Percentiles rank a stretch among this genome's conserved stretches.
These are phyloP conservation scores for Melanotaenia duboulayi DNA, from an alignment of 2,113 vertebrate genomes.

Conservation along the genomic window DNA sequence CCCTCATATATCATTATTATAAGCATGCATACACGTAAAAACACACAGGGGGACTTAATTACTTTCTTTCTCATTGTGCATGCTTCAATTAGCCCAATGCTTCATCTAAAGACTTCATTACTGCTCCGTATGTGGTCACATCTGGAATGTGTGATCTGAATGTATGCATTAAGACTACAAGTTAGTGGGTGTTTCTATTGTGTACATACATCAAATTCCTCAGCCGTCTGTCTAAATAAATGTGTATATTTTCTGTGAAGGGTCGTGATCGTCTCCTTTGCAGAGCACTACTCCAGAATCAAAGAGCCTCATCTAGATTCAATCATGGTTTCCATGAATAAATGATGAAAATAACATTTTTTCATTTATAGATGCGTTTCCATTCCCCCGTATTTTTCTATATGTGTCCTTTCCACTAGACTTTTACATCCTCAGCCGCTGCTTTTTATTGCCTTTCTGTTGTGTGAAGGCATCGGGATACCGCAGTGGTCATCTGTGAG, in stretches of 20 bases:
- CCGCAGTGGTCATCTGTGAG: slow-evolving; percentile 65
- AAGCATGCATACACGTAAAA: slow-evolving; percentile 28
- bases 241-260: slow-evolving; percentile 11
- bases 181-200: not conserved
- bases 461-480: slow-evolving; percentile 21
- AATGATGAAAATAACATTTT: slow-evolving; percentile 73
- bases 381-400: slow-evolving; percentile 18
- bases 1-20: slow-evolving; percentile 59
- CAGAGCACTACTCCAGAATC: slow-evolving; percentile 44
- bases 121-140: slow-evolving; percentile 72
- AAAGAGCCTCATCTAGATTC: slow-evolving; percentile 58
- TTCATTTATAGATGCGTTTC: slow-evolving; percentile 54
- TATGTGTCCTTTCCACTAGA: slow-evolving; percentile 29
- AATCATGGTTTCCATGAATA: slow-evolving; percentile 74
- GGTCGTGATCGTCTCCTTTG: slow-evolving; percentile 13
- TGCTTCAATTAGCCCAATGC: slow-evolving; percentile 76
- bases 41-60: slow-evolving; percentile 74
- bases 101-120: slow-evolving; percentile 78
- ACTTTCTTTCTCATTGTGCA: slow-evolving; percentile 64
- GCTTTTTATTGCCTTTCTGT: slow-evolving; percentile 56
- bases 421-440: slow-evolving; percentile 35
- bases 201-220: slow-evolving; percentile 8
- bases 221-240: slow-evolving; percentile 21
- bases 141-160: slow-evolving; percentile 54
- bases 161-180: slow-evolving; percentile 11